Percentiles rank a stretch among this genome's conserved stretches.
Evolutionary conservation across 2,797 vertebrate genomes (phyloP).

Genomic region (Crypturellus tataupa): DNA sequence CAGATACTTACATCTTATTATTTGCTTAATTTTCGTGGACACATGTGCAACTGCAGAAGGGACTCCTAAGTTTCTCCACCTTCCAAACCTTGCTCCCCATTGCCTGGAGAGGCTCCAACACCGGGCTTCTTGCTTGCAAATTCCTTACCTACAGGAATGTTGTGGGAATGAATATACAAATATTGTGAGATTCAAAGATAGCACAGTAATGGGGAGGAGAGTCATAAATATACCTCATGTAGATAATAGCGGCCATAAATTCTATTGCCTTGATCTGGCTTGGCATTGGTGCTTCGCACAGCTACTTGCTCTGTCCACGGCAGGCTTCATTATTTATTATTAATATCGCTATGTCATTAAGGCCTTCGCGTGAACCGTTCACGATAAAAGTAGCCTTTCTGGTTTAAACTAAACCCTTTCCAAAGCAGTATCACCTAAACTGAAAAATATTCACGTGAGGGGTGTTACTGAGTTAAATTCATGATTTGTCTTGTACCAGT

Average conservation of each 20-base stretch:
- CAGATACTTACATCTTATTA: background rate
- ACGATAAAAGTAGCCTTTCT: conserved; percentile 1
- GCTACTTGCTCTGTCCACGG: background rate
- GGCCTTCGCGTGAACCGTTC: background rate
- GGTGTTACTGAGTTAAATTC: background rate
- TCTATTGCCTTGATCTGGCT: conserved; percentile 54
- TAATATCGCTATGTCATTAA: background rate
- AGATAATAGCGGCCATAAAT: conserved; percentile 60
- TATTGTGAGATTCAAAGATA: conserved; percentile 54
- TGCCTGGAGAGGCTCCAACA: background rate
- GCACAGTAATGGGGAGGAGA: conserved; percentile 30
- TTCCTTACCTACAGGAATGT: conserved; percentile 54
- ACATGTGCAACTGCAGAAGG: background rate
- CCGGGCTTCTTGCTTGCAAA: background rate
- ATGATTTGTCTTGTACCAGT: background rate
- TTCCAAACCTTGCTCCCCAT: background rate
- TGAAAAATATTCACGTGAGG: background rate
- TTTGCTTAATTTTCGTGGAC: background rate
- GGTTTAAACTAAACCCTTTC: background rate
- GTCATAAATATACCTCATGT: conserved; percentile 40
- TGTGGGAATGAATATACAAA: conserved; percentile 53
- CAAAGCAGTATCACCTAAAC: background rate
- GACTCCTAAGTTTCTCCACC: background rate
- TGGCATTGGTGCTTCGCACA: background rate
- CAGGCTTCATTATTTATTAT: conserved; percentile 27